Evolutionary conservation across 2,797 vertebrate genomes (phyloP).

Genomic region (Hipposideros larvatus): DNA sequence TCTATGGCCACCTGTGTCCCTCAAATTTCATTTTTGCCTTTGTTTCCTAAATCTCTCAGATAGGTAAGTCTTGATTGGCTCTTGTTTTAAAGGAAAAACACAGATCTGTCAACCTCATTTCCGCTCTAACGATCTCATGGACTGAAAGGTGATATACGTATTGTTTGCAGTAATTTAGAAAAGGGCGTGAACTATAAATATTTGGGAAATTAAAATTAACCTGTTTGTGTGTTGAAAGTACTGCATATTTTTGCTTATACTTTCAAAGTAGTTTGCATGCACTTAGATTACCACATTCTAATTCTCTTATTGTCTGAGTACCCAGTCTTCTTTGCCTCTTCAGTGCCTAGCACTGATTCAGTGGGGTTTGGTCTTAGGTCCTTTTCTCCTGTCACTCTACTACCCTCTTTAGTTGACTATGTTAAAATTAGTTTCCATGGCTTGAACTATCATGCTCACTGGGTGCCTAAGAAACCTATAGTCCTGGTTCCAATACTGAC

Average conservation of each 20-base stretch:
- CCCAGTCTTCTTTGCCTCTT: neutral
- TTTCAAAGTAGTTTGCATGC: neutral
- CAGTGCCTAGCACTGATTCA: neutral
- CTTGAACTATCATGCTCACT: neutral
- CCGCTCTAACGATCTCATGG: neutral
- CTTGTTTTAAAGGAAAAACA: slow-evolving; percentile 1
- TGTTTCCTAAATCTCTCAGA: slow-evolving; percentile 18
- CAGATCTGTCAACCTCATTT: neutral
- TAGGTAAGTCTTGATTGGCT: neutral
- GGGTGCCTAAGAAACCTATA: neutral
- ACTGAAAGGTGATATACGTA: neutral
- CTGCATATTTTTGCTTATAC: neutral
- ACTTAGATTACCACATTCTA: neutral
- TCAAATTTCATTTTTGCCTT: neutral
- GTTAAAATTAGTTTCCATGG: neutral
- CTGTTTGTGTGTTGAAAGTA: neutral
- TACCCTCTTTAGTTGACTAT: neutral
- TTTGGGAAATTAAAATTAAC: neutral
- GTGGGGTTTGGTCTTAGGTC: neutral
- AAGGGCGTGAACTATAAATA: neutral
- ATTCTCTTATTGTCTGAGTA: neutral
- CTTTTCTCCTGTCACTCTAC: neutral
- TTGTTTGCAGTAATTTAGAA: neutral
- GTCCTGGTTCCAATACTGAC: neutral
- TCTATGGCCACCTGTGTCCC: neutral